These are phyloP conservation scores for Phataginus tricuspis DNA, from an alignment of 2,797 vertebrate species.

Conservation along the genomic window DNA sequence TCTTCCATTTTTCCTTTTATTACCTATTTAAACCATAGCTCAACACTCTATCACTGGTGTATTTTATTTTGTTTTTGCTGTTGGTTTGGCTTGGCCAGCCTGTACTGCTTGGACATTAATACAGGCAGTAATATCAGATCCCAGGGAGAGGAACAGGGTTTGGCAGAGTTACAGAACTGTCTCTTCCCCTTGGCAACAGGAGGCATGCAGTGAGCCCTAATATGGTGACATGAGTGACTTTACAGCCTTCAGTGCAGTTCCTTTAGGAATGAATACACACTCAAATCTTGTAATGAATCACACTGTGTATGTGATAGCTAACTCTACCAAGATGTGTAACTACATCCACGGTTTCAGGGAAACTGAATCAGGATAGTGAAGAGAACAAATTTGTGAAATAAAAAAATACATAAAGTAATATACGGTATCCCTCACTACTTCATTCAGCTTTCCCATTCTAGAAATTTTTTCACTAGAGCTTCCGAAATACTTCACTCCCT, in stretches of 20 bases:
- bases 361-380: background rate
- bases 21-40: background rate
- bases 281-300: background rate
- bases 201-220: background rate
- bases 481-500: background rate
- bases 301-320: background rate
- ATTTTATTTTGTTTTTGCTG: background rate
- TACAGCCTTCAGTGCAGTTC: background rate
- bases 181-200: background rate
- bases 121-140: background rate
- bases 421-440: background rate
- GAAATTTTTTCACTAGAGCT: background rate
- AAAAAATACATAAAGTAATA: background rate
- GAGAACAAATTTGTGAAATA: background rate
- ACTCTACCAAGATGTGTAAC: background rate
- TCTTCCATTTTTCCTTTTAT: background rate
- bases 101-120: background rate
- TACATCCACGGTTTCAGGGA: background rate
- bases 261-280: background rate
- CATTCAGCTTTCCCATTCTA: background rate
- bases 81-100: background rate
- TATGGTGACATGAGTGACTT: background rate
- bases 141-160: background rate
- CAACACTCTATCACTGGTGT: background rate
- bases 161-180: background rate